Evolutionary conservation across 1,140 invertebrate genomes (phyloP).

Genomic region (Bombus consobrinus): DNA sequence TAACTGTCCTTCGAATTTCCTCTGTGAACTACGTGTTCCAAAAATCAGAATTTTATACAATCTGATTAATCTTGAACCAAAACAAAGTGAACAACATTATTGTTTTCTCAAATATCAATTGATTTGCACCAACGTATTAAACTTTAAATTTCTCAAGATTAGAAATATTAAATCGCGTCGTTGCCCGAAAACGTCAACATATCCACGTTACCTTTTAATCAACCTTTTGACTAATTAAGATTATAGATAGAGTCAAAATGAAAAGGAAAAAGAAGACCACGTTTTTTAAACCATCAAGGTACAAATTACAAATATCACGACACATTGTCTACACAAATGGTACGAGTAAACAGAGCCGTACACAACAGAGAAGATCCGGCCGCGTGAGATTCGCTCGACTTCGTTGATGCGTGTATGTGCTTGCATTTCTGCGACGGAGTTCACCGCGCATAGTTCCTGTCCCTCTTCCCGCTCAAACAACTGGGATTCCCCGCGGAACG

Average conservation of each 20-base stretch:
- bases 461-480: neutral
- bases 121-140: no score
- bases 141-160: no score
- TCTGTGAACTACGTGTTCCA: neutral
- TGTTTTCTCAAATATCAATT: no score
- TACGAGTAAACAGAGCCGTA: neutral
- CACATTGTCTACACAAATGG: neutral
- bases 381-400: slow-evolving; percentile 9
- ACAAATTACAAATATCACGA: neutral
- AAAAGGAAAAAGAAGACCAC: neutral
- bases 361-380: slow-evolving; percentile 4
- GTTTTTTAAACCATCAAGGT: neutral
- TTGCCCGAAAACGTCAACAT: no score
- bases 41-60: neutral
- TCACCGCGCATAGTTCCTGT: slow-evolving; percentile 41
- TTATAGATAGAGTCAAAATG: neutral
- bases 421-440: slow-evolving; percentile 30
- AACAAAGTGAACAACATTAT: no score
- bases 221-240: no score
- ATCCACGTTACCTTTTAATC: no score
- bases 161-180: no score
- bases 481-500: neutral
- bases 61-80: no score
- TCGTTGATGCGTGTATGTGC: slow-evolving; percentile 23
- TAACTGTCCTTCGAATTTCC: no score